phyloP scores from a whole-genome alignment of 2,113 vertebrate species.

The Plecotus auritus region DNA sequence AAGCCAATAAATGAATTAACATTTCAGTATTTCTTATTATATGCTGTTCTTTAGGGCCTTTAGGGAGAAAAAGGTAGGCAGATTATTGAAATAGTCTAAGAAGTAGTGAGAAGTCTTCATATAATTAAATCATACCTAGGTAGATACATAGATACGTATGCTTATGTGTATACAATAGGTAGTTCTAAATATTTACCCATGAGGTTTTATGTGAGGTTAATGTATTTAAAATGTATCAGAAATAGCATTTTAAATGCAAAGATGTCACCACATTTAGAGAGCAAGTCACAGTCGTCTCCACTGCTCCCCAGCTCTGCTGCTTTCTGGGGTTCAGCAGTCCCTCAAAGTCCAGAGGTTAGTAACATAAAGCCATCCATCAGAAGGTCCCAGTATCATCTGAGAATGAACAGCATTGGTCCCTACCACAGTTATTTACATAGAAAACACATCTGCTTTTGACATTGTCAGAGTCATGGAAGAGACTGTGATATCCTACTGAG shows the following conservation, averaged over 20 bases:
- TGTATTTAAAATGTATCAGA: neutral
- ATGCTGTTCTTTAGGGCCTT: neutral
- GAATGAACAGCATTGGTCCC: neutral
- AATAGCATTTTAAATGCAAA: neutral
- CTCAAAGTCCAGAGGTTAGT: neutral
- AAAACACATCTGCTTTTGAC: neutral
- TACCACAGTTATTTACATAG: neutral
- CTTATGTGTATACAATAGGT: neutral
- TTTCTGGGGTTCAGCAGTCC: neutral
- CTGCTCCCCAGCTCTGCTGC: neutral
- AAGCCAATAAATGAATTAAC: neutral
- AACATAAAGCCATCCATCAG: slow-evolving; percentile 1
- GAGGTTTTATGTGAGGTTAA: neutral
- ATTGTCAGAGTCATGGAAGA: neutral
- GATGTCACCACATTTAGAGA: neutral
- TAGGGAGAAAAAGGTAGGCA: neutral
- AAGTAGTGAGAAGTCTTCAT: neutral
- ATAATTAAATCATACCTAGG: neutral
- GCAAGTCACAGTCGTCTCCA: no score
- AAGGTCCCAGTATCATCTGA: neutral
- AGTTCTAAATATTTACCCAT: neutral
- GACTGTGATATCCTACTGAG: neutral
- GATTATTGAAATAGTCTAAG: neutral
- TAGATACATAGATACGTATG: neutral
- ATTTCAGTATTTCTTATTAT: neutral